Percentiles rank a stretch among this genome's conserved stretches.
These are phyloP conservation scores for Synergus gifuensis DNA, from an alignment of 2,888 invertebrate genomes.

Conservation along the genomic window DNA sequence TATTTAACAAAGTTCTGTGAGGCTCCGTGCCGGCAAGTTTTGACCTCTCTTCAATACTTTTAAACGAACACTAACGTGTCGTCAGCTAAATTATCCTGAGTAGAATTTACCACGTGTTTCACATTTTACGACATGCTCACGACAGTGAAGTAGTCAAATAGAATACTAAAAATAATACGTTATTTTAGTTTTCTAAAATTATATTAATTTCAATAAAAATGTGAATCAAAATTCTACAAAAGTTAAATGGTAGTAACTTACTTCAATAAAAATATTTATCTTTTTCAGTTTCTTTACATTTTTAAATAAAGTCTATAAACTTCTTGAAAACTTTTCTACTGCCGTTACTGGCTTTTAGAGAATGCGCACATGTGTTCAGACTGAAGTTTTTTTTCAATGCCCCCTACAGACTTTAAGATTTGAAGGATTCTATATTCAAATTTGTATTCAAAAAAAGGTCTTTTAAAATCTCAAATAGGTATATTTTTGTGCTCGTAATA, in stretches of 20 bases:
- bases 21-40: background rate
- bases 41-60: slow-evolving; percentile 5
- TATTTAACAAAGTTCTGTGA: background rate
- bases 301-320: background rate
- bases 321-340: background rate
- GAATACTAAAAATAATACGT: background rate
- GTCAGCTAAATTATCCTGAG: background rate
- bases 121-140: background rate
- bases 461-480: background rate
- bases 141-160: slow-evolving; percentile 32
- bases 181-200: background rate
- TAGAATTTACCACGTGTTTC: slow-evolving; percentile 1
- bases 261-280: background rate
- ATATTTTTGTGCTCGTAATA: background rate
- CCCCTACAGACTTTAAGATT: background rate
- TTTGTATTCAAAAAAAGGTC: background rate
- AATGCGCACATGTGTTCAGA: slow-evolving; percentile 7
- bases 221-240: background rate
- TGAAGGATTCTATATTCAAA: background rate
- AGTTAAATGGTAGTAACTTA: no score
- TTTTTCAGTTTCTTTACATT: background rate
- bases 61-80: slow-evolving; percentile 3
- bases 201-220: background rate
- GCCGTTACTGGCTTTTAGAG: slow-evolving; percentile 2
- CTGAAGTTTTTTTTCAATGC: background rate